phyloP scores from a whole-genome alignment of 2,113 vertebrate genomes.

The Aix galericulata region DNA sequence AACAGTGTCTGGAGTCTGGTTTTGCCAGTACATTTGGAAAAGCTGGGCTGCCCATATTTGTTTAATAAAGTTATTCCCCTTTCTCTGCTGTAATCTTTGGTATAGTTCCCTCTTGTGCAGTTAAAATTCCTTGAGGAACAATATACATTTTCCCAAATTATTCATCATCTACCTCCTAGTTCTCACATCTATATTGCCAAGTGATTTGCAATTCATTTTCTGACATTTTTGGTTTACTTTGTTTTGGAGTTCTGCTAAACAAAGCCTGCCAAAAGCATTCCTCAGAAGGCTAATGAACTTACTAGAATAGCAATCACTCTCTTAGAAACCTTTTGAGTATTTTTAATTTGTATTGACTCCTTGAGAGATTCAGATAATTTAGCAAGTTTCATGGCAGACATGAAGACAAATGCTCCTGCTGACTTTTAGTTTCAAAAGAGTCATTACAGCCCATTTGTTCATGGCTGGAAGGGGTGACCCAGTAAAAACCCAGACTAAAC shows the following conservation, averaged over 20 bases:
- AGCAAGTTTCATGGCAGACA: conserved; percentile 22
- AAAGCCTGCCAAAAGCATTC: conserved; percentile 55
- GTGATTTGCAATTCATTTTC: conserved; percentile 64
- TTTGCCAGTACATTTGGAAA: background rate
- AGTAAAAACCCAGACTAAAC: background rate
- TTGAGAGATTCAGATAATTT: conserved; percentile 43
- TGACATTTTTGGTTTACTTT: conserved; percentile 68
- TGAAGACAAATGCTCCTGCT: conserved; percentile 47
- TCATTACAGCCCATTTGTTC: conserved; percentile 28
- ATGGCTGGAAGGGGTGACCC: background rate
- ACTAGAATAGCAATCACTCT: conserved; percentile 57
- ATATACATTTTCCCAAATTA: conserved; percentile 41
- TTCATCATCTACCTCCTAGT: conserved; percentile 5
- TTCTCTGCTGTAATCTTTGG: background rate
- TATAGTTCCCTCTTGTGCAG: background rate
- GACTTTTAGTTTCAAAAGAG: conserved; percentile 41
- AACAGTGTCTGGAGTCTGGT: background rate
- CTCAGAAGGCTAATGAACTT: conserved; percentile 64
- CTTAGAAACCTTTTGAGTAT: conserved; percentile 26
- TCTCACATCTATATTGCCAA: conserved; percentile 41
- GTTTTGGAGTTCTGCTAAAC: conserved; percentile 45
- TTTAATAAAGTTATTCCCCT: conserved; percentile 21
- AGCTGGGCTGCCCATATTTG: background rate
- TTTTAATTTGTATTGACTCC: conserved; percentile 58
- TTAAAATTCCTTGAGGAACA: conserved; percentile 9